Base-by-base conservation (phyloP, 64 coral and sea anemone species). In the Cladopsammia gracilis region DNA sequence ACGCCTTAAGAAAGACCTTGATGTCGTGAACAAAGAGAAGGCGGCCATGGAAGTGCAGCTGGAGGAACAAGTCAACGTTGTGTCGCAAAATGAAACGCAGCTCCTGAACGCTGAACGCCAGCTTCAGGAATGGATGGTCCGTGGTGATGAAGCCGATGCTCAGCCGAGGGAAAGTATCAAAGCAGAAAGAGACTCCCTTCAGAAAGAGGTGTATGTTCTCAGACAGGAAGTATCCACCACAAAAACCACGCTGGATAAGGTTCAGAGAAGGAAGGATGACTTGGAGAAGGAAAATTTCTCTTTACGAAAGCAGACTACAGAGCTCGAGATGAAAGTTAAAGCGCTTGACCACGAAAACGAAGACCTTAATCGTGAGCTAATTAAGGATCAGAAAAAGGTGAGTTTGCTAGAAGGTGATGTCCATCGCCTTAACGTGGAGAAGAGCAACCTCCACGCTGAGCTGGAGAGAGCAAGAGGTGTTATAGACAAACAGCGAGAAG, bases 301-400 rank as follows among this genome's bases (percentile, higher is more conserved):
- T 59, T 58, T 98, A 22, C 89, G 91, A 51, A 90, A 79, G 75
- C 83, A 96, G 19, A 72, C 82, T 12, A 86, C 94, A 46, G 97
- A 98, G 49, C 89, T 90, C 34, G 88, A 93, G n/a, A 75, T 93
- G 54, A 90, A 90, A 72, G 76, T 94, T 2, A 98, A 91, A 73
- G 87, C 90, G 69, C 78, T 96, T 44, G 94, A 91, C 42, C 88
- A 96, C 70, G 97, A 98, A 65, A 98, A 93, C 58, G 94, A 96
- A 76, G 92, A 88, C 45, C 83, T 98, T n/a, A 98, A 98, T 92
- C 79, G 94, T 61, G 97, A 98, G 48, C 71, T 98, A 51, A 98
- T 98, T 3, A 96, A 96, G 43, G 87, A 87, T 57, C 97, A 98
- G 91, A 96, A 93, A 51, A 96, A 93, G 46, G 66, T 89, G 72